A percentile compares a stretch with the other conserved stretches of the same genome.
phyloP scores from a whole-genome alignment of 2,888 invertebrate genomes.

The Cephus spinipes region DNA sequence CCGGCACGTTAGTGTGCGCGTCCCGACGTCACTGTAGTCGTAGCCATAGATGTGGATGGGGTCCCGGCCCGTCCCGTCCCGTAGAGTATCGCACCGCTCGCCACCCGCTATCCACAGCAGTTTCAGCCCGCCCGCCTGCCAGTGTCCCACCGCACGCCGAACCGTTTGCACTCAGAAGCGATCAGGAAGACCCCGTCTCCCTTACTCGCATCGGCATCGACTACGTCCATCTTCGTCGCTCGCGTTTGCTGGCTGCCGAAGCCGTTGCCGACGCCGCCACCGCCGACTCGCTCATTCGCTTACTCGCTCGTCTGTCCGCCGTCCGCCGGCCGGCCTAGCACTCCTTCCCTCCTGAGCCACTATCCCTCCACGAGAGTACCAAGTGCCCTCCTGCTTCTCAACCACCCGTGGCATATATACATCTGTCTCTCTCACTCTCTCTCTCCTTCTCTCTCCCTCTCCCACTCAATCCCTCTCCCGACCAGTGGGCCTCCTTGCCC shows the following conservation, averaged over 20 bases:
- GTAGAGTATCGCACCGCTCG: slow-evolving; percentile 27
- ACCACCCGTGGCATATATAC: slow-evolving; percentile 33
- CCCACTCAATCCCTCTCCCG: slow-evolving; percentile 33
- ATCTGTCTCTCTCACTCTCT: slow-evolving; percentile 14
- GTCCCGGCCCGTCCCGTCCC: slow-evolving; percentile 38
- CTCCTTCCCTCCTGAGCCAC: slow-evolving; percentile 23
- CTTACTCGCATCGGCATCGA: slow-evolving; percentile 2
- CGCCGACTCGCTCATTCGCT: slow-evolving; percentile 16
- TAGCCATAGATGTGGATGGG: slow-evolving; percentile 23
- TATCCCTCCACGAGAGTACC: slow-evolving; percentile 18
- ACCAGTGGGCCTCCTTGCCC: slow-evolving; percentile 17
- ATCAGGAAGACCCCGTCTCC: slow-evolving; percentile 20
- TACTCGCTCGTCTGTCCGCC: slow-evolving; percentile 15
- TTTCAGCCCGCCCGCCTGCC: slow-evolving; percentile 50
- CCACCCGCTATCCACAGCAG: slow-evolving; percentile 39
- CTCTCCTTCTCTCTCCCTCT: slow-evolving; percentile 29
- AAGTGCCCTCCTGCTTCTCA: slow-evolving; percentile 31
- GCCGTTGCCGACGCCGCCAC: slow-evolving; percentile 9
- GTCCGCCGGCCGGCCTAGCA: not conserved
- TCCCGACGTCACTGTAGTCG: slow-evolving; percentile 16
- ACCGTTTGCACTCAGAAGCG: slow-evolving; percentile 58
- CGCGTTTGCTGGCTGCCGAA: slow-evolving; percentile 26
- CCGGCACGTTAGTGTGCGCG: slow-evolving; percentile 35
- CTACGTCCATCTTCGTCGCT: slow-evolving; percentile 25
- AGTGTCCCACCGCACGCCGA: slow-evolving; percentile 66